Base-by-base conservation (phyloP, 1,140 invertebrate species). In the Harlomillsia oculata region DNA sequence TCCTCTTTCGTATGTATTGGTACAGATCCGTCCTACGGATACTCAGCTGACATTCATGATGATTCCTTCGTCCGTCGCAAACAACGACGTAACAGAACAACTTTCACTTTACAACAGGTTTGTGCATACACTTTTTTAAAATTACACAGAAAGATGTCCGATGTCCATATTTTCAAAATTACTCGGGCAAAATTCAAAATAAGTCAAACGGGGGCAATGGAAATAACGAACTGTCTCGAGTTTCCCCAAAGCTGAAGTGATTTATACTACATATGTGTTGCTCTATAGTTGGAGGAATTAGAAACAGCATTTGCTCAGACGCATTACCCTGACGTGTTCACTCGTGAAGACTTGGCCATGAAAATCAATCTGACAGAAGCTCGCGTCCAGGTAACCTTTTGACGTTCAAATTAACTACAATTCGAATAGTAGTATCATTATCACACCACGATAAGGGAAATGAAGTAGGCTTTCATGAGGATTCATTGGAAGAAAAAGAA, bases 341-440 rank as follows among this genome's bases (percentile, higher is more conserved):
- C 61, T 2, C 25, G 95, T 65, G 93, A 97, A 74, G 93, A 97
- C 74, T 77, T 97, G 43, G 93, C 94, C n/a, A 91, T 94, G 82
- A 93, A 96, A 76, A 97, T 97, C 68, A 95, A 95, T 73, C 78
- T 97, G 53, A 97, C 94, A 1, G 94, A 97, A 75, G 93, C 93
- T 3, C 78, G 94, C 73, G 93, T 97, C 34, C 94, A 97, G 84
- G 93, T 96, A 72, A 75, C 18, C 3, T n/a, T 39, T 16, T 39
- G 6, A 9, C 20, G 6, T 41, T 50, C 48, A 50, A 9, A 14
- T 9, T 11, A n/a, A 11, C 32, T n/a, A 11, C 9, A n/a, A 34
- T n/a, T 11, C 32, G 32, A 34, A 34, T n/a, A n/a, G 9, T n/a
- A 9, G 9, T 34, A n/a, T n/a, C 9, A n/a, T 34, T 11, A 34